Evolutionary conservation across 2,113 vertebrate species (phyloP).

Genomic region (Nipponia nippon): DNA sequence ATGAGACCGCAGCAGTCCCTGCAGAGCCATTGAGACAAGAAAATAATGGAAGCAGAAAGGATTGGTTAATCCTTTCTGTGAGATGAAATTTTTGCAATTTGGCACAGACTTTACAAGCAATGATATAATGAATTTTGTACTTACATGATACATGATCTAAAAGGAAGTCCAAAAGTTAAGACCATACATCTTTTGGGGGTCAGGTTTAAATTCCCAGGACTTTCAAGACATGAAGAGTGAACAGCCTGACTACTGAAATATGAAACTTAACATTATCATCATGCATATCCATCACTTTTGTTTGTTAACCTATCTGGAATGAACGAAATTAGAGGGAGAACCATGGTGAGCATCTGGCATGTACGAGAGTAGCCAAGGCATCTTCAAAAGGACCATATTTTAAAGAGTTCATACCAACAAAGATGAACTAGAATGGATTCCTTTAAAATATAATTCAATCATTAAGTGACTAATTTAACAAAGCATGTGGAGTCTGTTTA

Average conservation of each 20-base stretch:
- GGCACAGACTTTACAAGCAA: constrained; percentile 43
- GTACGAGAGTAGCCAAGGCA: not conserved
- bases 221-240: constrained; percentile 36
- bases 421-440: not conserved
- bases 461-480: not conserved
- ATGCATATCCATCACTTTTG: constrained; percentile 39
- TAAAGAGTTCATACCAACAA: not conserved
- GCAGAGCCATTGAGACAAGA: constrained; percentile 49
- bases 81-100: constrained; percentile 59
- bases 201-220: constrained; percentile 45
- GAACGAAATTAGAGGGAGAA: not conserved
- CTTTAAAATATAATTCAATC: not conserved
- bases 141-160: constrained; percentile 66
- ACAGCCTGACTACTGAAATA: constrained; percentile 46
- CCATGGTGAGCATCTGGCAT: constrained; percentile 7
- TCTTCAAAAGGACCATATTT: constrained; percentile 24
- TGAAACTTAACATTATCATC: constrained; percentile 49
- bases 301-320: constrained; percentile 33
- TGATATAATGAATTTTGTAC: constrained; percentile 53
- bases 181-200: constrained; percentile 39
- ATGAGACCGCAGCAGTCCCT: constrained; percentile 55
- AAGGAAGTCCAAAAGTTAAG: constrained; percentile 62
- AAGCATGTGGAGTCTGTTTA: constrained; percentile 12
- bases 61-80: constrained; percentile 53
- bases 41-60: constrained; percentile 57